Percentiles rank a stretch among this genome's conserved stretches.
These are phyloP conservation scores for Pseudoatta argentina DNA, from an alignment of 1,140 invertebrate genomes.

Conservation along the genomic window DNA sequence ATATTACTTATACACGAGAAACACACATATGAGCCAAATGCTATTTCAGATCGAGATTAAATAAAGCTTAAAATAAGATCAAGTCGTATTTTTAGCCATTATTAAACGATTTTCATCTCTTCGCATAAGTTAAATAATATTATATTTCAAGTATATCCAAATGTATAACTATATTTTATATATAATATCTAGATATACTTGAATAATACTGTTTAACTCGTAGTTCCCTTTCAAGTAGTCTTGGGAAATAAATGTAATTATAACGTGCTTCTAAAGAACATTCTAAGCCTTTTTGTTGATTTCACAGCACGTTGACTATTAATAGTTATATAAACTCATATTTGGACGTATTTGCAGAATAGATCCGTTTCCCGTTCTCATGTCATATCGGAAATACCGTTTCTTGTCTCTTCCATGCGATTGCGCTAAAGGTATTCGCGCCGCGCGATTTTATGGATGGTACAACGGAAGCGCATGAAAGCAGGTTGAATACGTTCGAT, in stretches of 20 bases:
- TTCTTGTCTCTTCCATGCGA: slow-evolving; percentile 61
- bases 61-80: neutral
- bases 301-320: neutral
- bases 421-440: slow-evolving; percentile 67
- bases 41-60: neutral
- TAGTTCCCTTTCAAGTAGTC: neutral
- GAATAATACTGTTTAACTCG: neutral
- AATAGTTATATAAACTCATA: slow-evolving; percentile 14
- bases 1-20: neutral
- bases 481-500: slow-evolving; percentile 54
- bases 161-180: neutral
- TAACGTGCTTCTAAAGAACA: neutral
- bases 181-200: neutral
- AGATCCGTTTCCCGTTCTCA: slow-evolving; percentile 13
- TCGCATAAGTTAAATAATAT: neutral
- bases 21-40: neutral
- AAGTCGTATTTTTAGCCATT: neutral
- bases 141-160: no score
- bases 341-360: slow-evolving; percentile 17
- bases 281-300: neutral
- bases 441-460: slow-evolving; percentile 50
- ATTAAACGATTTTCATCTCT: neutral
- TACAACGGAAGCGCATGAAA: slow-evolving; percentile 52
- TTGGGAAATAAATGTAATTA: neutral
- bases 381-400: slow-evolving; percentile 58